Conservation (phyloP, 2,113 vertebrate genomes). For the Ptilonorhynchus violaceus region DNA sequence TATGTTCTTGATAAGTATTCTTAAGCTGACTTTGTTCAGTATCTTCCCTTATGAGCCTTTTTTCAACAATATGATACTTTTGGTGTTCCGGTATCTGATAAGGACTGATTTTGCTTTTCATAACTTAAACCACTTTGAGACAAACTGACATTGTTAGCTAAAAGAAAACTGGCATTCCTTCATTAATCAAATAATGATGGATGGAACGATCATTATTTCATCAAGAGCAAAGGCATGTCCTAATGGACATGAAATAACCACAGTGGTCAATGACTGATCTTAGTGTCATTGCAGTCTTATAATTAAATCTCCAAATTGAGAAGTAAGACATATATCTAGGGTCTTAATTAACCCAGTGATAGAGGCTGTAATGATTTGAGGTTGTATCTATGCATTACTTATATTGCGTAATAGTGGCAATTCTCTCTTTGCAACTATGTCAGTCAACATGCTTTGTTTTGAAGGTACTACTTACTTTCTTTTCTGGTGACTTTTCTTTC, state of each 20-base stretch:
- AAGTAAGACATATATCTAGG: slow-evolving; percentile 8
- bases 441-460: not conserved
- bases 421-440: not conserved
- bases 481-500: not conserved
- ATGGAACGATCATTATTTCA: slow-evolving; percentile 2
- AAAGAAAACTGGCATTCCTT: not conserved
- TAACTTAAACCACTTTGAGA: not conserved
- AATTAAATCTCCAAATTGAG: slow-evolving; percentile 40
- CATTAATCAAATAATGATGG: slow-evolving; percentile 39
- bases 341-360: not conserved
- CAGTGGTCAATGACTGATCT: slow-evolving; percentile 38
- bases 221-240: slow-evolving; percentile 1
- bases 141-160: not conserved
- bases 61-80: not conserved
- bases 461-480: not conserved
- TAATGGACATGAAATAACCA: slow-evolving; percentile 22
- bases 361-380: not conserved
- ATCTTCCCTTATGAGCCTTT: not conserved
- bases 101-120: not conserved
- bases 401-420: not conserved
- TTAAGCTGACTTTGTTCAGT: not conserved
- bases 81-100: not conserved
- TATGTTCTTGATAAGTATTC: not conserved
- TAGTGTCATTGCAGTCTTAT: slow-evolving; percentile 10
- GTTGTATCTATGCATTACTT: not conserved